Base-by-base conservation (phyloP, 23 tunicate species). In the Ascidia mentula region DNA sequence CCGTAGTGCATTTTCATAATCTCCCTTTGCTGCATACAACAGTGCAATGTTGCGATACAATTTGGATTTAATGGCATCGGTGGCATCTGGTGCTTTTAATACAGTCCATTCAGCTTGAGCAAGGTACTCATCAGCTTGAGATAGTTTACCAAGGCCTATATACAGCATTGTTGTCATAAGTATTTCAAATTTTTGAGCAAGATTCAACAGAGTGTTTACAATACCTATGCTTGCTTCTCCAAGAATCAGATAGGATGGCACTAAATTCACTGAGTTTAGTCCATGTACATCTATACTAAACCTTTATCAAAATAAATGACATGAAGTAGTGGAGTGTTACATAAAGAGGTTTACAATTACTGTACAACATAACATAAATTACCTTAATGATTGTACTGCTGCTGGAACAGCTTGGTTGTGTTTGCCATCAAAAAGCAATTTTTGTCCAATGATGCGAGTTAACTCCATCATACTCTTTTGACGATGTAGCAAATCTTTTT, bases 21-120 rank as follows among this genome's bases (percentile, higher is more conserved):
- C 98, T 35, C 98, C 98, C 72, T 93, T 93, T 26, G 98, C 89
- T 30, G 98, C 98, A 78, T 93, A 79, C 34, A 93, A 77, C 35
- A 88, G 40, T 20, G 94, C 93, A 61, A 93, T 88, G 79, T 93
- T 93, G 45, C 98, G 73, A 69, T 80, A 93, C 5, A 93, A 75
- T 40, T 93, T 93, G 0, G 93, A 93, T 72, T 80, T 88, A 38
- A 83, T 75, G 0, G 83, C 92, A 73, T 88, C 89, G 22, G 88
- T 93, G 30, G 89, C 84, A 45, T 93, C 93, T 15, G 81, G 75
- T 40, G 98, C 80, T 77, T 93, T 93, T 34, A 93, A 42, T 0
- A 93, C 93, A 22, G 98, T 93, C 98, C 98, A 93, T 77, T 93
- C 98, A 31, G 98, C 98, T 84, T 93, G 98, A 17, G 98, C 92